phyloP scores from a whole-genome alignment of 30 jellyfish, hydroid and myxozoan genomes.

The Hydractinia symbiolongicarpus region DNA sequence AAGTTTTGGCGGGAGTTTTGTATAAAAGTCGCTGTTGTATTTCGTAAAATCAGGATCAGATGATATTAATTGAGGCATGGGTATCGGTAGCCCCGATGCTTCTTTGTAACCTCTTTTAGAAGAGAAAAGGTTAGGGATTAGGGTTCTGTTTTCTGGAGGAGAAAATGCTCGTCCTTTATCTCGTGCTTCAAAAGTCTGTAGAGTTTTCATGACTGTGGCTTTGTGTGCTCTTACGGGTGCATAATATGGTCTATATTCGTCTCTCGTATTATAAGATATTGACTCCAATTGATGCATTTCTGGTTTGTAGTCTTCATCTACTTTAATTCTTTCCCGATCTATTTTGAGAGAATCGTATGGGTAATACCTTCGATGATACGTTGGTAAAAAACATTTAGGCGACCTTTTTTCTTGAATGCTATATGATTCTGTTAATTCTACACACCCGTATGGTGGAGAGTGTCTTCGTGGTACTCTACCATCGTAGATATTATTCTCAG shows the following conservation, averaged over 20 bases:
- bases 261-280: background rate
- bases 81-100: constrained; percentile 5
- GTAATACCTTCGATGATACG: background rate
- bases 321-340: background rate
- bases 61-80: background rate
- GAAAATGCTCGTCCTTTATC: background rate
- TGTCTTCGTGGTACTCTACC: background rate
- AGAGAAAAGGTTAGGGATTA: background rate
- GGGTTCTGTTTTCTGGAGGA: constrained; percentile 3
- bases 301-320: background rate
- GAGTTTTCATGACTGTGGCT: background rate
- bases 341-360: background rate
- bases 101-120: background rate
- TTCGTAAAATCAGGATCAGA: background rate
- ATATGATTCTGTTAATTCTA: background rate
- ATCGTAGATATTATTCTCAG: background rate
- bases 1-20: constrained; percentile 38
- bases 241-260: background rate
- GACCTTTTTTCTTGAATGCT: background rate
- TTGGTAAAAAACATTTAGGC: background rate
- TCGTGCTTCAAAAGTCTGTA: background rate
- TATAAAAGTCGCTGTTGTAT: constrained; percentile 35
- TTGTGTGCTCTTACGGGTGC: background rate
- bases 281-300: background rate
- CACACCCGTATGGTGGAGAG: constrained; percentile 9